Evolutionary conservation across 1,140 invertebrate genomes (phyloP).

Genomic region (Conus betulinus): DNA sequence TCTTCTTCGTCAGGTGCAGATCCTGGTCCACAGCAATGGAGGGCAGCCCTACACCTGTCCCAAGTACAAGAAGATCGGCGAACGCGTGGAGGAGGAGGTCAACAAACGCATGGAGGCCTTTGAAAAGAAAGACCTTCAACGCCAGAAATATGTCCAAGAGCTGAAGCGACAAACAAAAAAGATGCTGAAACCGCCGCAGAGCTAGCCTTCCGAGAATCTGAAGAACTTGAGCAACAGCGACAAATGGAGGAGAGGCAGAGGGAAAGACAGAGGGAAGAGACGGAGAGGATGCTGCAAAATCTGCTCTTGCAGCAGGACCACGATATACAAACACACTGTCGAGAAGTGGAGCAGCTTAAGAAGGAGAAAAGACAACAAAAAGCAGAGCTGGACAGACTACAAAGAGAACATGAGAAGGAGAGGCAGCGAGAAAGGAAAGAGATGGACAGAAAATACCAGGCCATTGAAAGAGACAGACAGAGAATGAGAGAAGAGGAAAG

Average conservation of each 20-base stretch:
- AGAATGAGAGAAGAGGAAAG: background rate
- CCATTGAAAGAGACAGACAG: background rate
- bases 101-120: background rate
- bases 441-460: background rate
- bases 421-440: background rate
- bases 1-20: background rate
- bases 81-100: slow-evolving; percentile 31
- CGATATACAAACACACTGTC: background rate
- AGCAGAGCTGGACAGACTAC: background rate
- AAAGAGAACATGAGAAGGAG: background rate
- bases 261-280: background rate
- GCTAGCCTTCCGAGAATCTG: background rate
- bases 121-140: slow-evolving; percentile 12
- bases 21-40: background rate
- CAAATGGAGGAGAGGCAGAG: background rate
- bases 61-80: slow-evolving; percentile 22
- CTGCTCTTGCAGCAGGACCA: background rate
- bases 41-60: slow-evolving; percentile 14
- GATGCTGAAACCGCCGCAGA: background rate
- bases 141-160: slow-evolving; percentile 18
- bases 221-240: background rate
- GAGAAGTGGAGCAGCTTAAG: background rate
- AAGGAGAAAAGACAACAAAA: background rate
- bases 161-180: background rate
- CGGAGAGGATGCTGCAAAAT: background rate